Base-by-base conservation (phyloP, 1,140 invertebrate species). In the Stegodyphus dumicola region DNA sequence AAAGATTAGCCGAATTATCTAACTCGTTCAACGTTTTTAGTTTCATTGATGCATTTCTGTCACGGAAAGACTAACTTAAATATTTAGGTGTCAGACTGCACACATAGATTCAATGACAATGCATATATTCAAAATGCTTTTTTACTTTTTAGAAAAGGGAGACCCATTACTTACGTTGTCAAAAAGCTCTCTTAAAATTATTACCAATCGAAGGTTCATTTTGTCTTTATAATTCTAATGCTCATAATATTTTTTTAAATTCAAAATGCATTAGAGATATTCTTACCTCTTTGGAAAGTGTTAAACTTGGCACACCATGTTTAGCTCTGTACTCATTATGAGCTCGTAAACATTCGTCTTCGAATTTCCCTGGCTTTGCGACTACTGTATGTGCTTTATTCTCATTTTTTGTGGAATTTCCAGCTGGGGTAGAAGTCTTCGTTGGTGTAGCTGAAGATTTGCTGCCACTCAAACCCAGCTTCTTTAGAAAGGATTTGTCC, bases 291-390 rank as follows among this genome's bases (percentile, higher is more conserved):
- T 94, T 92, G 89, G 92, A 93, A 49, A 96, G 88, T 90, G 93
- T 92, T 76, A 97, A 89, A 5, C 93, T 92, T 4, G 93, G 91
- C 1, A 93, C 94, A 71, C 93, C 93, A 90, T 97, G 96, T 88
- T 93, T 94, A 87, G 91, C 91, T 87, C 96, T 91, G 88, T 95
- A 95, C 73, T 94, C 93, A 89, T 97, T 97, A 89, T 96, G 95
- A 48, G 94, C 91, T 71, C 93, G 91, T 77, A 96, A 91, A 90
- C 91, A 93, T 88, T 92, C 94, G 89, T 90, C 91, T 88, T 91
- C 92, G 92, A 92, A 95, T 15, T 85, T 13, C 33, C 76, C 84
- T 6, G 84, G 53, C 13, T 78, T 78, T 18, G 51, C 18, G n/a
- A 53, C 15, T 2, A 17, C 49, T 6, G 51, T n/a, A n/a, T 33